These are phyloP conservation scores for Setipinna tenuifilis DNA, from an alignment of 2,797 vertebrate genomes.

Conservation along the genomic window DNA sequence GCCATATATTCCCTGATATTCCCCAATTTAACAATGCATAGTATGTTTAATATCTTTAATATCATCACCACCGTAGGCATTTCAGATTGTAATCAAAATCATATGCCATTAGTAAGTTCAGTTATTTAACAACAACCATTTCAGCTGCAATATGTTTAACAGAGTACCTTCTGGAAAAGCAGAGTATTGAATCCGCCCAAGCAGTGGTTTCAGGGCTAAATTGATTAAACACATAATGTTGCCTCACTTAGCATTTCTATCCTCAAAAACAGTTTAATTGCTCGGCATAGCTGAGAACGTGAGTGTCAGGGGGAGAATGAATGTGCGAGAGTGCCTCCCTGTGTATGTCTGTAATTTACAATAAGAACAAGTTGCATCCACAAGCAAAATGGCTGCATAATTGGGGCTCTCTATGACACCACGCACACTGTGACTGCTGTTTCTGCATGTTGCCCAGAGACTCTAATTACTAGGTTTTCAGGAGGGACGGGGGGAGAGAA, in stretches of 20 bases:
- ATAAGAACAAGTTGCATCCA: constrained; percentile 71
- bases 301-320: constrained; percentile 41
- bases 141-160: constrained; percentile 2
- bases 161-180: not conserved
- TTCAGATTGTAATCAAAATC: not conserved
- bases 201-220: constrained; percentile 2
- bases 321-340: constrained; percentile 53
- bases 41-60: constrained; percentile 19
- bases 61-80: not conserved
- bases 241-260: constrained; percentile 11
- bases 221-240: constrained; percentile 7
- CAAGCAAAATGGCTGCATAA: constrained; percentile 81
- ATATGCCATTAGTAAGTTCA: not conserved
- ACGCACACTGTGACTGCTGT: constrained; percentile 77
- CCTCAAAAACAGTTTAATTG: constrained; percentile 34
- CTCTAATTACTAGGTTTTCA: constrained; percentile 78
- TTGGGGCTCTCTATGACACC: constrained; percentile 79
- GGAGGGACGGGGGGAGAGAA: constrained; percentile 62
- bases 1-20: not conserved
- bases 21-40: not conserved
- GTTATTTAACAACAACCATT: constrained; percentile 8
- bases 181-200: not conserved
- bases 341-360: constrained; percentile 62
- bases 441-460: constrained; percentile 77
- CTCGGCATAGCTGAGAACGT: constrained; percentile 28